phyloP scores from a whole-genome alignment of 53 echinoderm and acorn worm species.

The Henricia sp. region DNA sequence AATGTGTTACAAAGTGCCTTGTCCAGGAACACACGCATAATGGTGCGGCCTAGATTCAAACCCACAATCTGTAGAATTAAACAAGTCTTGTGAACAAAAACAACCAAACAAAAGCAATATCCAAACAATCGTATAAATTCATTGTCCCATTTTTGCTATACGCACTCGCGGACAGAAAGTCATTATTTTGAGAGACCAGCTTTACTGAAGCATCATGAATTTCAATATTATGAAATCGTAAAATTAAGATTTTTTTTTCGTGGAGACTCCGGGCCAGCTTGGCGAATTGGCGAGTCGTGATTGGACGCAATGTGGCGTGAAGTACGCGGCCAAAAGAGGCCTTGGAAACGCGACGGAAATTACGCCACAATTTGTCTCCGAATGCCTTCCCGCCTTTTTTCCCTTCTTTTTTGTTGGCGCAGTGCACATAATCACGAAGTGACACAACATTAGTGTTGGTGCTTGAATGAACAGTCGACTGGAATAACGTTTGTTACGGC shows the following conservation, averaged over 20 bases:
- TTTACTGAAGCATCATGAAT: not conserved
- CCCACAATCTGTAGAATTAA: no score
- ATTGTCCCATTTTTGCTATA: no score
- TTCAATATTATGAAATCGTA: not conserved
- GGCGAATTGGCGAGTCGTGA: conserved; percentile 13
- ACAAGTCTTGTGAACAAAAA: no score
- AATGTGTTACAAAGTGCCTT: no score
- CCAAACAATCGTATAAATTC: no score
- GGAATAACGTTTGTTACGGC: conserved; percentile 13
- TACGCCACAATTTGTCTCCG: conserved; percentile 34
- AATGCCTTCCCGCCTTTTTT: not conserved
- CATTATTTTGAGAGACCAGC: no score
- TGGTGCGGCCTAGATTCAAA: no score
- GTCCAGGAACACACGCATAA: no score
- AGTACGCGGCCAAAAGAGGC: not conserved
- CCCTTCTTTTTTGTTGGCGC: not conserved
- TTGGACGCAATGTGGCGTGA: conserved; percentile 50
- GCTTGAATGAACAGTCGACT: not conserved
- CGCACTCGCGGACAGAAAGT: no score
- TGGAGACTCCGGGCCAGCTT: not conserved
- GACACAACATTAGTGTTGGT: not conserved
- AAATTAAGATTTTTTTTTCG: not conserved
- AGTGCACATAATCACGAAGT: not conserved
- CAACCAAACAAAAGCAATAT: not conserved
- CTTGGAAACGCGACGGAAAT: conserved; percentile 22